Percentiles rank a stretch among this genome's conserved stretches.
Conservation (phyloP, 2,113 vertebrate species). For the Eclectus roratus region DNA sequence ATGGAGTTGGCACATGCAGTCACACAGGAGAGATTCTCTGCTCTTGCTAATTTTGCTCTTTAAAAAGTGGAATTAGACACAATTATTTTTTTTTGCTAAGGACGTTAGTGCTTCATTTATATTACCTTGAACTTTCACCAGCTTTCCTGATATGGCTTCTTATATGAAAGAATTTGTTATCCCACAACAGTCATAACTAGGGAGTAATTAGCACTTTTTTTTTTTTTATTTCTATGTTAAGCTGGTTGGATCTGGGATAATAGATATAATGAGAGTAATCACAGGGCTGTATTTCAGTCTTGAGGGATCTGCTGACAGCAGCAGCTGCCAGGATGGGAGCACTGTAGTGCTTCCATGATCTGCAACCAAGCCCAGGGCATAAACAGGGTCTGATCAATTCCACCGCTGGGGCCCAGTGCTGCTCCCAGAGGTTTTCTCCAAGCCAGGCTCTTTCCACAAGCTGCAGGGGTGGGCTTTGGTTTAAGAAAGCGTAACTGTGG, state of each 20-base stretch:
- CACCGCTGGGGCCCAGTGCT: neutral
- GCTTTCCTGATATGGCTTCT: neutral
- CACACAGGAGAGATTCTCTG: neutral
- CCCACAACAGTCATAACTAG: neutral
- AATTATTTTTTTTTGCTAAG: neutral
- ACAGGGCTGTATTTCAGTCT: neutral
- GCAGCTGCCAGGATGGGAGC: neutral
- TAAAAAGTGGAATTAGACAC: neutral
- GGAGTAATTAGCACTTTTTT: neutral
- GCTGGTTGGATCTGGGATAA: neutral
- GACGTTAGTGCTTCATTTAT: neutral
- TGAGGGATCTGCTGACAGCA: neutral
- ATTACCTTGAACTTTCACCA: neutral
- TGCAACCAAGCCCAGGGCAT: neutral
- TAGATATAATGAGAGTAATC: conserved; percentile 18
- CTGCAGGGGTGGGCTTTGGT: neutral
- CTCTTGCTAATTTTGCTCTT: neutral
- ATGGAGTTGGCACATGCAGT: neutral
- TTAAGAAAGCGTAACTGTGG: neutral
- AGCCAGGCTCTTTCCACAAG: neutral
- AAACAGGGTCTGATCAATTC: neutral
- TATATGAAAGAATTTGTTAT: neutral
- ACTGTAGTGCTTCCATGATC: neutral
- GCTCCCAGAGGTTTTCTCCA: neutral
- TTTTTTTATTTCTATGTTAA: neutral